Evolutionary conservation across 2,888 invertebrate species (phyloP), one percentile per base, ranked within the genome.

Genomic region (Andrena marginata): DNA sequence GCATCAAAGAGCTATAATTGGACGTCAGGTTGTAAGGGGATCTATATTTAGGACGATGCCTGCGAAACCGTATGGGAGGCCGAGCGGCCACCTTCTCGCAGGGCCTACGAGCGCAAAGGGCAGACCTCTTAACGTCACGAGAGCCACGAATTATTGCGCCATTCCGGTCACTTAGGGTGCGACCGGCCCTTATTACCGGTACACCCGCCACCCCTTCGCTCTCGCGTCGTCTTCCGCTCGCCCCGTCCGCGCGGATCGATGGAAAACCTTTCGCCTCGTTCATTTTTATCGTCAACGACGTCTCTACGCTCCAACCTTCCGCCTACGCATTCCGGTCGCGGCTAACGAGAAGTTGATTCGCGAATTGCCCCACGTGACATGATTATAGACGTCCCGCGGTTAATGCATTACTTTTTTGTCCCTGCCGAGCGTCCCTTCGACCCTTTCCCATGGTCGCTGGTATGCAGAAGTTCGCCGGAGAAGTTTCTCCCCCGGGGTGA

Each of bases 141-240:
- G 90, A 92, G 91, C 90, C 91, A 91, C 92, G 91, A 93, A 93
- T 93, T 93, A 93, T 93, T 92, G 91, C 92, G 87, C 92, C 92
- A 93, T 93, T 93, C 91, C 90, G 93, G 93, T 93, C 93, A 93
- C 93, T 93, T 93, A 93, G 92, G 92, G 92, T 89, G 92, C 92
- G 91, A 91, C 90, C 90, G 90, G 91, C 90, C 92, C 92, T 93
- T 93, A 93, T 93, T 93, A 92, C 91, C 89, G 87, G 77, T 88
- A 82, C 88, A 75, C 84, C 82, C 68, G 35, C 82, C 49, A 63
- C 54, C 84, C 74, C 67, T 56, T 54, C 54, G 42, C 68, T 60
- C 49, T 69, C 62, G 67, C 77, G 54, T 72, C 71, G 48, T 76
- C 68, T 71, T 78, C 71, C 74, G 26, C 60, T 76, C 63, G 69